Evolutionary conservation across 1,140 invertebrate genomes (phyloP), one percentile per base, ranked within the genome.

Genomic region (Bicyclus anynana): DNA sequence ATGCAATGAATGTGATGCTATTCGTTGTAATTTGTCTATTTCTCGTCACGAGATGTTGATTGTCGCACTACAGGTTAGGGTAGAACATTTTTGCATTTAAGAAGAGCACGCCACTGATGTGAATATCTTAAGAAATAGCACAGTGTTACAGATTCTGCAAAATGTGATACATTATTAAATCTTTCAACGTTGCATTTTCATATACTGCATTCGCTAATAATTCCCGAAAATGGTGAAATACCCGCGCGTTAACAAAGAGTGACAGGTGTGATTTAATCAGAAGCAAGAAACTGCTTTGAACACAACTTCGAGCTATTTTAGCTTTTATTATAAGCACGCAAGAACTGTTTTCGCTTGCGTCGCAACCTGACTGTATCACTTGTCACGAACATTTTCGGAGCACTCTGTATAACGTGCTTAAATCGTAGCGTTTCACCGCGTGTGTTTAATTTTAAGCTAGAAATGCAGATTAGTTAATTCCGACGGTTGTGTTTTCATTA

Each of bases 231-330:
- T 14, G 3, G 13, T 17, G 37, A 5, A 16, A 40, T 40, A 40
- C 37, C 7, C 13, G 6, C 37, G 37, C 29, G 16, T 38, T 38
- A 38, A 40, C 37, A 12, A 40, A 23, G 27, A 50, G 49, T 51
- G 49, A 51, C 49, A 51, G 35, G 49, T 51, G 48, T 50, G 48
- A 50, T 51, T 20, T 21, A 21, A 51, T 51, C 37, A 40, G 13
- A 40, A 6, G 29, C 13, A 40, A 40, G 37, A 17, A 40, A 17
- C 37, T 16, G 14, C 37, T 14, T 40, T 17, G 5, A 14, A 17
- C 12, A 40, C 5, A 3, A 4, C 0, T 16, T 40, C 4, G 17
- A 17, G 10, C 3, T 9, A 40, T 40, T 16, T 40, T 40, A 5
- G 5, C n/a, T 12, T 17, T 12, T 40, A 40, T 9, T 16, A 17